Evolutionary conservation across 2,888 invertebrate species (phyloP).

Genomic region (Zaprionus lineosus): DNA sequence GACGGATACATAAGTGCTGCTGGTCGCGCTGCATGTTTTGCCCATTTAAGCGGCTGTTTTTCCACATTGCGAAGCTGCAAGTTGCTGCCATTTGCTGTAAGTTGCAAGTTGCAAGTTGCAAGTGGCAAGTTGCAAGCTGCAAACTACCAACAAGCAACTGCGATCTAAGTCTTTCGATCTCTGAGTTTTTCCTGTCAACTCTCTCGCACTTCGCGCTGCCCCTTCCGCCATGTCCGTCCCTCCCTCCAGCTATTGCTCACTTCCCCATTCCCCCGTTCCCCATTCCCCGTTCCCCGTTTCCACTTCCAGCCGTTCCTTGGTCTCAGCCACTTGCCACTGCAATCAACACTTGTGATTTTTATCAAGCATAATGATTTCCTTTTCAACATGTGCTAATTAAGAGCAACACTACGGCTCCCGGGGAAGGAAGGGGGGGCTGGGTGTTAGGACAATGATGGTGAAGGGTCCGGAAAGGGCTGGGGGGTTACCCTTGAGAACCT

Average conservation of each 20-base stretch:
- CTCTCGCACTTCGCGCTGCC: slow-evolving; percentile 57
- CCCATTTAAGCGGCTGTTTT: slow-evolving; percentile 75
- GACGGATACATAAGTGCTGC: slow-evolving; percentile 68
- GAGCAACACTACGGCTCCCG: slow-evolving; percentile 20
- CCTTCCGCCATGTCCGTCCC: neutral
- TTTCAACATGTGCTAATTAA: slow-evolving; percentile 77
- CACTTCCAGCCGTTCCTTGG: neutral
- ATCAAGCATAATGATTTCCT: slow-evolving; percentile 79
- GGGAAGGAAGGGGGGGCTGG: too few relatives aligned
- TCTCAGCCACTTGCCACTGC: slow-evolving; percentile 31
- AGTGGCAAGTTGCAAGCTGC: slow-evolving; percentile 41
- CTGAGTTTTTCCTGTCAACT: slow-evolving; percentile 74
- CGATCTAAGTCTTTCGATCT: slow-evolving; percentile 50
- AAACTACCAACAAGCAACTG: slow-evolving; percentile 25
- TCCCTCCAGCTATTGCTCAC: neutral
- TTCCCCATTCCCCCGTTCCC: neutral
- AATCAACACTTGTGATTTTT: slow-evolving; percentile 79
- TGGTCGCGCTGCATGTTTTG: slow-evolving; percentile 71
- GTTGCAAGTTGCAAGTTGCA: slow-evolving; percentile 34
- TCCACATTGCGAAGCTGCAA: slow-evolving; percentile 30
- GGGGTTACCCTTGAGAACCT: too few relatives aligned
- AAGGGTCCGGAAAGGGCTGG: too few relatives aligned
- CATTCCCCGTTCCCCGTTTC: neutral
- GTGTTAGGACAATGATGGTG: too few relatives aligned
- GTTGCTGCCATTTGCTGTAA: slow-evolving; percentile 28